Evolutionary conservation across 2,113 vertebrate genomes (phyloP), one percentile per base, ranked within the genome.

Genomic region (Proteles cristata): DNA sequence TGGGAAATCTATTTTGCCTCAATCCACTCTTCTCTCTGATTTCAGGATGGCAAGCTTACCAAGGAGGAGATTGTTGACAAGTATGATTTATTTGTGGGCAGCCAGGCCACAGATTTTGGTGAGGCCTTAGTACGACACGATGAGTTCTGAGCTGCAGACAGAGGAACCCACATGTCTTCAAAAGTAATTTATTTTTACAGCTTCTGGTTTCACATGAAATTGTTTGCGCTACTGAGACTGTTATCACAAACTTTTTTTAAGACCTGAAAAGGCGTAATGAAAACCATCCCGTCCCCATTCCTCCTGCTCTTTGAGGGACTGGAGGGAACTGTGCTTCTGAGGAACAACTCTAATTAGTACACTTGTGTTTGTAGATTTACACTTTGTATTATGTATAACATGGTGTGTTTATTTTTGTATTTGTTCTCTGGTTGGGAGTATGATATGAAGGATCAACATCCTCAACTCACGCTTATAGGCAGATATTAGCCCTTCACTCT

Each of bases 21-120:
- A 74, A 1, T 58, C 92, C 14, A 28, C 53, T 61, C 11, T 65
- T 85, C 26, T 89, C 25, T 97, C 77, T 80, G 0, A 73, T 90
- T 98, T 80, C 97, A 99, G 99, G 99, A 99, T 1, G 99, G 99
- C 66, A 99, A 99, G 94, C 98, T 99, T n/a, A 99, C 98, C 80
- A 99, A 98, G 97, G 98, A 99, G 89, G 99, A 99, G 97, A 99
- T 99, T 63, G 98, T 99, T 74, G 99, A 99, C 89, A 99, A 99
- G 88, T 99, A 99, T 3, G 99, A 99, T 83, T 97, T 99, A 95
- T 99, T 99, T 95, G 99, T 99, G 90, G 99, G 99, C 77, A 99
- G 99, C 97, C 99, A 99, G 97, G 99, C 99, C 97, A 99, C 99
- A 63, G 99, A 99, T 98, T 99, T 99, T 21, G 99, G 99, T 2